Evolutionary conservation across 2,888 invertebrate species (phyloP).

Genomic region (Endotricha flammealis): DNA sequence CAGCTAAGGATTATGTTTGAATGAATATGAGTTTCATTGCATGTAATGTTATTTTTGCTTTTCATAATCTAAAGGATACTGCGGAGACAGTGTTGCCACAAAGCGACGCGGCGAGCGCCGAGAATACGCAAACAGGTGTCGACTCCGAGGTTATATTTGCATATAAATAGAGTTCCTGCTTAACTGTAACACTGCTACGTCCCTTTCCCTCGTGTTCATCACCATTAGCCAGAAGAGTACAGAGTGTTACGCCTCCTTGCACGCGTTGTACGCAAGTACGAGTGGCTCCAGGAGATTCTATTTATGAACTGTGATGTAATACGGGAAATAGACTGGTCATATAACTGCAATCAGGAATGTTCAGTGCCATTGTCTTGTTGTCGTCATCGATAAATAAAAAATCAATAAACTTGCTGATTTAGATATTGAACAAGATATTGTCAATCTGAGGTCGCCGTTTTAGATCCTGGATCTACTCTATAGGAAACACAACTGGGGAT

Average conservation of each 20-base stretch:
- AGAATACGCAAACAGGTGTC: conserved; percentile 79
- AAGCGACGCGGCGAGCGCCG: conserved; percentile 59
- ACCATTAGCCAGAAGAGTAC: conserved; percentile 56
- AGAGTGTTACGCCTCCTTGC: conserved; percentile 60
- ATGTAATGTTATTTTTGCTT: conserved; percentile 33
- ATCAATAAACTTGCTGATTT: too few relatives aligned
- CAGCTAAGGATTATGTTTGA: conserved; percentile 28
- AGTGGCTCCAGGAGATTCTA: conserved; percentile 70
- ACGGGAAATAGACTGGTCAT: conserved; percentile 46
- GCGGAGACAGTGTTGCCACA: conserved; percentile 65
- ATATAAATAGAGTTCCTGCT: conserved; percentile 79
- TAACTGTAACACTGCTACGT: conserved; percentile 73
- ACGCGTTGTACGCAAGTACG: conserved; percentile 56
- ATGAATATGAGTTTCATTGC: conserved; percentile 25
- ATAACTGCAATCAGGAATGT: conserved; percentile 38
- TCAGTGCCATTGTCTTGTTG: conserved; percentile 33
- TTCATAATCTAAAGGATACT: conserved; percentile 60
- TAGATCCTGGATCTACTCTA: too few relatives aligned
- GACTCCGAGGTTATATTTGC: conserved; percentile 77
- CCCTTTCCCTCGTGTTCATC: conserved; percentile 60
- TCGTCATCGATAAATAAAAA: conserved; percentile 25
- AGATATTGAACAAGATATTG: too few relatives aligned
- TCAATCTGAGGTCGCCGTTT: too few relatives aligned
- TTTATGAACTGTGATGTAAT: conserved; percentile 71
- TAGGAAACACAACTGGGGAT: too few relatives aligned